Percentiles rank a stretch among this genome's conserved stretches.
phyloP scores from a whole-genome alignment of 2,797 vertebrate genomes.

The Phalanger gymnotis region DNA sequence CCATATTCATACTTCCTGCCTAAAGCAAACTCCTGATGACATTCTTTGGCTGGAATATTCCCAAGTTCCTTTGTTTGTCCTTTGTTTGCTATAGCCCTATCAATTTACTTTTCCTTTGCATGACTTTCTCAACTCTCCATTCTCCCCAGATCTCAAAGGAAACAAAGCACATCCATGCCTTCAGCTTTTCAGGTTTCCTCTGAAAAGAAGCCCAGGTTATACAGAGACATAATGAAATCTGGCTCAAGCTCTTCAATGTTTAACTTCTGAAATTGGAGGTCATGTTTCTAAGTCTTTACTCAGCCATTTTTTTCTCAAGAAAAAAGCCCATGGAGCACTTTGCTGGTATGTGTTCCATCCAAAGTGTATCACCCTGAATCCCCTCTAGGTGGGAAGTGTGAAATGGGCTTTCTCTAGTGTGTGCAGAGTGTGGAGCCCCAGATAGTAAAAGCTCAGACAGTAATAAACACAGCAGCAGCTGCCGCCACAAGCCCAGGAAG shows the following conservation, averaged over 20 bases:
- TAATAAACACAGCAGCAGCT: conserved; percentile 33
- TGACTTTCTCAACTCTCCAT: neutral
- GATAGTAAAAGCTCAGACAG: neutral
- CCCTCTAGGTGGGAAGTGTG: conserved; percentile 8
- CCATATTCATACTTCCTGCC: neutral
- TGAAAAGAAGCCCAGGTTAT: neutral
- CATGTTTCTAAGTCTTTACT: neutral
- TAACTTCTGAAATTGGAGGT: neutral
- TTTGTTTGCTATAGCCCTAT: neutral
- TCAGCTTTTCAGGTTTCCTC: neutral
- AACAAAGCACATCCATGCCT: neutral
- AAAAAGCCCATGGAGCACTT: neutral
- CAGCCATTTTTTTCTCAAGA: neutral
- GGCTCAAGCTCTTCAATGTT: neutral
- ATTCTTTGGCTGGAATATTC: neutral
- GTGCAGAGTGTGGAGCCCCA: neutral
- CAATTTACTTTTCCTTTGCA: neutral
- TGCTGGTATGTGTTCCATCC: neutral
- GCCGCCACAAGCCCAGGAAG: neutral
- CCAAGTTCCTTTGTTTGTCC: neutral
- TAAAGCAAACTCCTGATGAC: neutral
- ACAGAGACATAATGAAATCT: neutral
- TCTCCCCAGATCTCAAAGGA: neutral
- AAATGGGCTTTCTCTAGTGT: neutral
- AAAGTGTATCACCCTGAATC: neutral